A percentile compares a stretch with the other conserved stretches of the same genome.
These are phyloP conservation scores for Hybos culiciformis DNA, from an alignment of 2,888 invertebrate genomes.

Conservation along the genomic window DNA sequence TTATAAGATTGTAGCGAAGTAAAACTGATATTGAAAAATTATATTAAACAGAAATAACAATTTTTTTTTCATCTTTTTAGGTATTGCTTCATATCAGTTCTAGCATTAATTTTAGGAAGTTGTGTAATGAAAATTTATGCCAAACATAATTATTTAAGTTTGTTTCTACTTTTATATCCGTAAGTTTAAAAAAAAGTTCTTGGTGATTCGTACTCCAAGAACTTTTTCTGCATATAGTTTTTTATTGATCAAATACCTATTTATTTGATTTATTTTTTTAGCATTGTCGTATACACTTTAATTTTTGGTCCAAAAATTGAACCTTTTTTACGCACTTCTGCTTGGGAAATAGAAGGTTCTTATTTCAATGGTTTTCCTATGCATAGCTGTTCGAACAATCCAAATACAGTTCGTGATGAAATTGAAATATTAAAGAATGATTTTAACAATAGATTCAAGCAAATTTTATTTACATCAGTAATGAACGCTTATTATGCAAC, in stretches of 20 bases:
- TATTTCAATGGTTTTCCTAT: constrained; percentile 46
- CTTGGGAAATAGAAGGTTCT: constrained; percentile 31
- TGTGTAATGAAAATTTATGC: constrained; percentile 59
- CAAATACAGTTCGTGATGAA: constrained; percentile 63
- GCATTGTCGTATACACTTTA: constrained; percentile 61
- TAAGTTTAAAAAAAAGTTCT: constrained; percentile 43
- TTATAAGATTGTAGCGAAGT: constrained; percentile 22
- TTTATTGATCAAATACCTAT: not conserved
- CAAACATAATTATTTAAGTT: constrained; percentile 61
- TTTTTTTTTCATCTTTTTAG: constrained; percentile 34
- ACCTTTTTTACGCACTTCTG: constrained; percentile 56
- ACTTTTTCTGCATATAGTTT: not conserved
- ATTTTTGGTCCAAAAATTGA: constrained; percentile 67
- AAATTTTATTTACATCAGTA: constrained; percentile 69
- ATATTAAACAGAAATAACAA: not conserved
- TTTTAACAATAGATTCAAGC: constrained; percentile 80
- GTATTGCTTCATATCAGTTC: constrained; percentile 45
- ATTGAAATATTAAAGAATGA: constrained; percentile 72
- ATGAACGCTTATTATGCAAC: constrained; percentile 78
- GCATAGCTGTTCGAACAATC: constrained; percentile 63
- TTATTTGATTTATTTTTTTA: constrained; percentile 28
- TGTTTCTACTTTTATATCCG: constrained; percentile 82
- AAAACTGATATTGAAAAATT: constrained; percentile 11
- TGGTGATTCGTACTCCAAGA: not conserved
- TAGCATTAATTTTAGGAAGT: constrained; percentile 48